phyloP scores from a whole-genome alignment of 2,888 invertebrate species.

The Achlya flavicornis region DNA sequence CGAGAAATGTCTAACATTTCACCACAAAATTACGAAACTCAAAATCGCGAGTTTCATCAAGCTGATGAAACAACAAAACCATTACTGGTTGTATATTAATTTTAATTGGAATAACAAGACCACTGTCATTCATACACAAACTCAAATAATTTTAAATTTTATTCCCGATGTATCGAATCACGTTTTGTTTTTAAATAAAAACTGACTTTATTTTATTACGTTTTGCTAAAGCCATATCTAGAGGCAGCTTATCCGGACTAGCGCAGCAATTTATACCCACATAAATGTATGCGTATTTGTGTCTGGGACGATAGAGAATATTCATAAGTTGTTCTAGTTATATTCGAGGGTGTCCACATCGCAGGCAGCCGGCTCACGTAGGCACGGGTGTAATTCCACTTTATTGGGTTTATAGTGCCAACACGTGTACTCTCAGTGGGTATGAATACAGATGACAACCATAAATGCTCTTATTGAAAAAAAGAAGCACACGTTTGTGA shows the following conservation, averaged over 20 bases:
- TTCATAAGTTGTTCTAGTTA: conserved; percentile 45
- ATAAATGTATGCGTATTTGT: conserved; percentile 21
- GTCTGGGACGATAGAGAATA: conserved; percentile 36
- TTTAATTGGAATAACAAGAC: no score
- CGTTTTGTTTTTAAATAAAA: neutral
- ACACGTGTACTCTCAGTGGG: conserved; percentile 50
- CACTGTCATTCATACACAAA: no score
- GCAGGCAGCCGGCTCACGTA: conserved; percentile 42
- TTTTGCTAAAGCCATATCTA: neutral
- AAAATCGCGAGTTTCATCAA: no score
- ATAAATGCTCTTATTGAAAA: conserved; percentile 44
- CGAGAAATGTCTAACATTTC: no score
- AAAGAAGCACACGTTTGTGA: conserved; percentile 16
- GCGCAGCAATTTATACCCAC: neutral
- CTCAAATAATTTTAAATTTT: no score
- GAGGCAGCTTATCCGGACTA: neutral
- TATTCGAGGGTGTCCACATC: conserved; percentile 33
- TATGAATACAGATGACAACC: conserved; percentile 56
- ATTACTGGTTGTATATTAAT: no score
- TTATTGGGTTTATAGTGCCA: conserved; percentile 58
- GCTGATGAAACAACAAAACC: no score
- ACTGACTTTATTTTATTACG: neutral
- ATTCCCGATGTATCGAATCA: no score
- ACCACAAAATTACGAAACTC: no score
- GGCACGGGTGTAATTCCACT: conserved; percentile 51